These are phyloP conservation scores for Drosophila mojavensis DNA, from an alignment of 1,140 invertebrate genomes.

Conservation along the genomic window DNA sequence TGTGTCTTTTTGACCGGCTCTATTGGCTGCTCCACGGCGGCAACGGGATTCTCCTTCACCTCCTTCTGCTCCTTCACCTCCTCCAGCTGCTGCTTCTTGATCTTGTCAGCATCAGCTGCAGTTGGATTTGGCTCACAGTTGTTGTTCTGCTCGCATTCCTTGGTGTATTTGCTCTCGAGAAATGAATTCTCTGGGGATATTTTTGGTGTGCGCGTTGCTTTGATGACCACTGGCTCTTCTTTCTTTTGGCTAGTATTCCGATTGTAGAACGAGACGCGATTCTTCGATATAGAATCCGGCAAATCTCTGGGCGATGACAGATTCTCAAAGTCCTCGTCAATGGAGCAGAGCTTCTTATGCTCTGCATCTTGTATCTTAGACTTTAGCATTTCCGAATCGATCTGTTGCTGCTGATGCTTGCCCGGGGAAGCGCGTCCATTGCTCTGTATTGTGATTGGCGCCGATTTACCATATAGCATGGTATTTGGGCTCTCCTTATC, in stretches of 20 bases:
- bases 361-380: conserved; percentile 80
- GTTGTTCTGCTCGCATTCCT: conserved; percentile 75
- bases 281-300: conserved; percentile 70
- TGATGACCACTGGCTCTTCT: conserved; percentile 77
- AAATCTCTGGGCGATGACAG: conserved; percentile 75
- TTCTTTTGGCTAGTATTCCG: conserved; percentile 57
- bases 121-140: conserved; percentile 52
- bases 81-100: conserved; percentile 9
- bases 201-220: conserved; percentile 77
- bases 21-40: conserved; percentile 9
- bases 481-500: conserved; percentile 71
- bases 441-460: conserved; percentile 83
- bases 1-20: conserved; percentile 2
- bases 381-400: conserved; percentile 80
- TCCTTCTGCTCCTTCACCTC: background rate
- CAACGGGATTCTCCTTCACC: background rate
- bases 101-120: conserved; percentile 12
- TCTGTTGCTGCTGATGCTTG: conserved; percentile 69
- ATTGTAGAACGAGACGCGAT: conserved; percentile 64
- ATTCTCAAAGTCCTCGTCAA: conserved; percentile 81
- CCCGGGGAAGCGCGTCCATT: conserved; percentile 67
- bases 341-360: conserved; percentile 74
- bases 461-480: conserved; percentile 79
- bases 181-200: conserved; percentile 84
- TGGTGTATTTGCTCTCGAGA: conserved; percentile 73